phyloP scores from a whole-genome alignment of 2,797 vertebrate species.

The Emys orbicularis region DNA sequence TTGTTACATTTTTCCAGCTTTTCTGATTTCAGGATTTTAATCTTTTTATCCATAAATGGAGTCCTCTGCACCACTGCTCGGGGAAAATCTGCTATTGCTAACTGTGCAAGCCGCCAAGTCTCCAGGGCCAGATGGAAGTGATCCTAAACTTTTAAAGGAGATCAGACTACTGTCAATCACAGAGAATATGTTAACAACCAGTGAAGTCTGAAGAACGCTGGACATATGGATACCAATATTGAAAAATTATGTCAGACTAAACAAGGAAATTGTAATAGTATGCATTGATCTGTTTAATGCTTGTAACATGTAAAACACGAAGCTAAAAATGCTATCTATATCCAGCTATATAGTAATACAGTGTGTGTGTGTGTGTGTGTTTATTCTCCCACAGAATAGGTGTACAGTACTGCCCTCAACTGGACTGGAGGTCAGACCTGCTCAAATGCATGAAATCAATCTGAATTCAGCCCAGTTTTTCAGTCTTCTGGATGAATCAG shows the following conservation, averaged over 20 bases:
- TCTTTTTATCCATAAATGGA: slow-evolving; percentile 67
- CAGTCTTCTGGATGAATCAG: neutral
- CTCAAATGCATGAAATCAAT: accelerated
- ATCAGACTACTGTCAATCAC: slow-evolving; percentile 34
- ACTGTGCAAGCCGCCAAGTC: slow-evolving; percentile 40
- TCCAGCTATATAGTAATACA: neutral
- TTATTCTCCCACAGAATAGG: accelerated
- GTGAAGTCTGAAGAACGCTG: slow-evolving; percentile 14
- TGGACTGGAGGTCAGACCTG: accelerated
- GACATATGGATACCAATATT: neutral
- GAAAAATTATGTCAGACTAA: slow-evolving; percentile 36
- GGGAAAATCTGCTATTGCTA: slow-evolving; percentile 25
- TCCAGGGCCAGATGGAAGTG: slow-evolving; percentile 30
- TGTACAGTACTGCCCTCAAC: neutral
- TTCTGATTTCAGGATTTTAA: slow-evolving; percentile 62
- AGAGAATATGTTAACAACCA: slow-evolving; percentile 33
- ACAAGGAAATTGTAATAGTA: slow-evolving; percentile 55
- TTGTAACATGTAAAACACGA: no score
- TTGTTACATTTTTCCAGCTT: slow-evolving; percentile 65
- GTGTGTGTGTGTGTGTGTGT: neutral
- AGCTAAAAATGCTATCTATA: neutral
- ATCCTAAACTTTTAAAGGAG: slow-evolving; percentile 42
- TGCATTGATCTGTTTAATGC: no score
- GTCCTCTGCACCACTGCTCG: slow-evolving; percentile 43
- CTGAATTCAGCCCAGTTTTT: neutral